Evolutionary conservation across 2,797 vertebrate species (phyloP).

Genomic region (Orientallactaga sibirica): DNA sequence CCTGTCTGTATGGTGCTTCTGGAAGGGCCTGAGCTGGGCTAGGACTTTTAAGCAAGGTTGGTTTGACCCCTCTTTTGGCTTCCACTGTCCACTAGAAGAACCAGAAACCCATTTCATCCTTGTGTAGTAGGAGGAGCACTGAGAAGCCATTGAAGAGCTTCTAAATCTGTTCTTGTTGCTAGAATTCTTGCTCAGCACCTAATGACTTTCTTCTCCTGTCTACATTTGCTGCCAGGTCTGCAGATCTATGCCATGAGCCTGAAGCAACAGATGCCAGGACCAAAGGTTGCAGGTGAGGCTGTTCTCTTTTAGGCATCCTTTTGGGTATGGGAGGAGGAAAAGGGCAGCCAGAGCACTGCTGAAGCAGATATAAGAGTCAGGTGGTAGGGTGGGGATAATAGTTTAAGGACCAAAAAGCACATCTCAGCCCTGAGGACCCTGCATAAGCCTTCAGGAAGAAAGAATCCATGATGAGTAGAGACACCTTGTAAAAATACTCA

Average conservation of each 20-base stretch:
- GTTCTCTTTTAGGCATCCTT: neutral
- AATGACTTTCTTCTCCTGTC: neutral
- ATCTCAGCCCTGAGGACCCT: neutral
- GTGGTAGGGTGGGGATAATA: neutral
- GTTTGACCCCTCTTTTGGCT: slow-evolving; percentile 15
- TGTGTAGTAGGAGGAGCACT: neutral
- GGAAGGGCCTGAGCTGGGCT: neutral
- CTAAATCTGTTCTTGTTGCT: neutral
- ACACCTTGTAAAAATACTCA: slow-evolving; percentile 58
- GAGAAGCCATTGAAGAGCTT: neutral
- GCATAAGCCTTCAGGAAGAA: neutral
- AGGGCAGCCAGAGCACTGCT: neutral
- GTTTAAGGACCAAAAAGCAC: neutral
- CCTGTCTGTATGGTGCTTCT: neutral
- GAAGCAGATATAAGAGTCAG: neutral
- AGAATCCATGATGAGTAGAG: slow-evolving; percentile 43
- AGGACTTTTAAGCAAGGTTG: neutral
- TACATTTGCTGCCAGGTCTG: neutral
- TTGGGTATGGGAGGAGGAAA: slow-evolving; percentile 46
- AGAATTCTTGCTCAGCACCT: neutral
- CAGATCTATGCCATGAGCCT: neutral
- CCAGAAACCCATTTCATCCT: neutral
- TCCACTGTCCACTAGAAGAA: neutral
- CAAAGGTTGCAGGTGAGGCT: slow-evolving; percentile 72
- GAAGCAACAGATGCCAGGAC: neutral